phyloP scores from a whole-genome alignment of 2,797 vertebrate genomes.

The Kryptopterus vitreolus region DNA sequence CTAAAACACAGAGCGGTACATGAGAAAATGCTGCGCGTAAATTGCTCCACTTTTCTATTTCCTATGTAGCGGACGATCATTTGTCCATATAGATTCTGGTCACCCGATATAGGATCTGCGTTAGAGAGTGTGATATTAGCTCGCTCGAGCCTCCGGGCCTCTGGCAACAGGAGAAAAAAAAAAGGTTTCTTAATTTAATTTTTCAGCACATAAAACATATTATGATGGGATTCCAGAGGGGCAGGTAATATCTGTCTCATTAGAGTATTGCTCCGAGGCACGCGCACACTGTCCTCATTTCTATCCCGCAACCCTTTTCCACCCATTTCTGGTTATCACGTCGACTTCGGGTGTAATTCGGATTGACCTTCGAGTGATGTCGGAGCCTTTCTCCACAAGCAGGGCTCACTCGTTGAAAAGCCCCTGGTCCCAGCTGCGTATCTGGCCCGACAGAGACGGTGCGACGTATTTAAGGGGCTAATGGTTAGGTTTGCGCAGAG shows the following conservation, averaged over 20 bases:
- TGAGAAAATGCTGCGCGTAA: slow-evolving; percentile 18
- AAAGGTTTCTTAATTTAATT: slow-evolving; percentile 53
- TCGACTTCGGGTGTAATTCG: slow-evolving; percentile 5
- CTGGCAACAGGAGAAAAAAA: slow-evolving; percentile 29
- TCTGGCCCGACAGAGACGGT: slow-evolving; percentile 38
- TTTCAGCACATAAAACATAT: slow-evolving; percentile 53
- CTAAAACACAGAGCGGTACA: slow-evolving; percentile 17
- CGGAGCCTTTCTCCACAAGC: slow-evolving; percentile 29
- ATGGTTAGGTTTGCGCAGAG: slow-evolving; percentile 44
- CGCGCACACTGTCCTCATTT: slow-evolving; percentile 36
- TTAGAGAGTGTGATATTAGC: slow-evolving; percentile 10
- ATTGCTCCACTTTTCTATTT: slow-evolving; percentile 6
- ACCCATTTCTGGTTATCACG: slow-evolving; percentile 44
- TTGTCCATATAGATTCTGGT: neutral
- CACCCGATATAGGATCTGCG: neutral
- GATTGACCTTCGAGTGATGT: slow-evolving; percentile 47
- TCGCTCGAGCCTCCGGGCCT: slow-evolving; percentile 21
- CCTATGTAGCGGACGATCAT: neutral
- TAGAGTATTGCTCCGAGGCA: slow-evolving; percentile 45
- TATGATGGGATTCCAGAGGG: slow-evolving; percentile 51
- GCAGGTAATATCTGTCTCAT: slow-evolving; percentile 58
- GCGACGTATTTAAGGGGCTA: slow-evolving; percentile 52
- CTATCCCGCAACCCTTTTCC: slow-evolving; percentile 14
- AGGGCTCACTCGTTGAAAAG: slow-evolving; percentile 47
- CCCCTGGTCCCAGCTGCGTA: slow-evolving; percentile 28